phyloP scores from a whole-genome alignment of 2,797 vertebrate genomes.

The Esox masquinongy region DNA sequence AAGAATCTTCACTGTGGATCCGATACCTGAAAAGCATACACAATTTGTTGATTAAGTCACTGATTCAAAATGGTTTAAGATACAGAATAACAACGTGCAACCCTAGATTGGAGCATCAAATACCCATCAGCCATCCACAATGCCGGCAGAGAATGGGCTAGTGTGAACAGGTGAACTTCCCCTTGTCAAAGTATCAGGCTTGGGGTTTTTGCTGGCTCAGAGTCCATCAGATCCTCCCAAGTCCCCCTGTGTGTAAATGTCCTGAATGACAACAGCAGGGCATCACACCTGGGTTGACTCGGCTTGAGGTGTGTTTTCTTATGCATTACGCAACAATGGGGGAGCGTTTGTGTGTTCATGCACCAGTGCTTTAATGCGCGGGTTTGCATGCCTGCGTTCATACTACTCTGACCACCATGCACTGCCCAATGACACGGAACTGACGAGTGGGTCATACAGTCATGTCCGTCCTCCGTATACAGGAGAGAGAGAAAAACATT shows the following conservation, averaged over 20 bases:
- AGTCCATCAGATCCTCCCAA: constrained; percentile 21
- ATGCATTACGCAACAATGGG: constrained; percentile 2
- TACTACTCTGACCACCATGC: background rate
- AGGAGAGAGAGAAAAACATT: background rate
- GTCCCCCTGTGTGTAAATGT: constrained; percentile 12
- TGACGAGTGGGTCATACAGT: background rate
- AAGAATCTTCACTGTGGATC: too few species aligned
- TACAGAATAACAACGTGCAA: too few species aligned
- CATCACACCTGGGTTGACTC: constrained; percentile 7
- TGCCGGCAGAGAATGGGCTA: too few species aligned
- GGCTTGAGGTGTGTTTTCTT: constrained; percentile 11
- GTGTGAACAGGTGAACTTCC: too few species aligned
- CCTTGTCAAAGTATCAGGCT: constrained; percentile 29
- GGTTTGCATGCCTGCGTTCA: too few species aligned
- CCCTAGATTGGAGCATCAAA: too few species aligned
- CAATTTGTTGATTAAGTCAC: too few species aligned
- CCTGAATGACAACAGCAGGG: constrained; percentile 26
- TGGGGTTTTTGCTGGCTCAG: constrained; percentile 21
- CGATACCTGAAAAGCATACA: too few species aligned
- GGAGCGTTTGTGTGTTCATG: background rate
- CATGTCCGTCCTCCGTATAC: background rate
- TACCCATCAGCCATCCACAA: too few species aligned
- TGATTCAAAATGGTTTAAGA: too few species aligned
- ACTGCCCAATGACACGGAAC: background rate
- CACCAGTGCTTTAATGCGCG: background rate